Conservation (phyloP, 2,888 invertebrate species). For the Corbicula japonica region DNA sequence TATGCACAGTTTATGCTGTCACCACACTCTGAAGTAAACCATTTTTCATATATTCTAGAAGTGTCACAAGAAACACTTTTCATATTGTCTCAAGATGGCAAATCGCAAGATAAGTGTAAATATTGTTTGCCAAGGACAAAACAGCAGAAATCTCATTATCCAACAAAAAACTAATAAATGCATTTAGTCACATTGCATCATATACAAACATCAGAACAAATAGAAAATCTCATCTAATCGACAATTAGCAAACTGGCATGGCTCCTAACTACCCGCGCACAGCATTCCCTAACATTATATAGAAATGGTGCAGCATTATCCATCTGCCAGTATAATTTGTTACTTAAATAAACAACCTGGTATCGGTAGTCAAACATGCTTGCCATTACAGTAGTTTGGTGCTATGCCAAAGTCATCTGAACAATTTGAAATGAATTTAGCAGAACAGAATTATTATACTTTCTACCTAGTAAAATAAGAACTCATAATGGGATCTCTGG, state of each 20-base stretch:
- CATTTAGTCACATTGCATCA: neutral
- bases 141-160: no score
- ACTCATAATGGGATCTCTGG: no score
- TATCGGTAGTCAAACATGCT: neutral
- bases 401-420: neutral
- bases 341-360: constrained; percentile 26
- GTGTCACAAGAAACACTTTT: no score
- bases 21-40: no score
- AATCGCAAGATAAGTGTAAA: no score
- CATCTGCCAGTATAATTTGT: constrained; percentile 18
- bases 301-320: constrained; percentile 1
- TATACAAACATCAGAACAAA: neutral
- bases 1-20: no score
- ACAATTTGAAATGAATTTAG: no score
- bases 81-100: no score
- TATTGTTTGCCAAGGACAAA: no score
- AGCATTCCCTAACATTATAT: constrained; percentile 14
- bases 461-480: no score
- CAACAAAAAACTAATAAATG: neutral
- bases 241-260: constrained; percentile 38
- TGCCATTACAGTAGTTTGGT: neutral
- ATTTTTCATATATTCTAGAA: no score
- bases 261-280: constrained; percentile 16
- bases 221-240: constrained; percentile 35
- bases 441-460: no score